Conservation (phyloP, 35 echinoderm and acorn worm species). For the Apostichopus japonicus region DNA sequence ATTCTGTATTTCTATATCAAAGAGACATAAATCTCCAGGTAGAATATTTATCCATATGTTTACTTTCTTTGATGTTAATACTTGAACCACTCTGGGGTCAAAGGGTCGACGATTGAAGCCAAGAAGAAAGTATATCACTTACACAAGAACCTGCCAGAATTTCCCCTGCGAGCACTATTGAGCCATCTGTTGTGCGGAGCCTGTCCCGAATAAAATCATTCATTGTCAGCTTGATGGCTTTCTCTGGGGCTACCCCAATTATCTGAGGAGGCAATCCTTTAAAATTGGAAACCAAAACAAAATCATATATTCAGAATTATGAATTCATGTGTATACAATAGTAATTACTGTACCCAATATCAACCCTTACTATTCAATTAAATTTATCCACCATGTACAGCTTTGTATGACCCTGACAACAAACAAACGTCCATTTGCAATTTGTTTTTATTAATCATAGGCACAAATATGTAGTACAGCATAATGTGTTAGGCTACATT, state of each 20-base stretch:
- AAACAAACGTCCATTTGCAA: not conserved
- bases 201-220: conserved; percentile 91
- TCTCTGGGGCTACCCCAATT: conserved; percentile 96
- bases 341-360: too few relatives aligned
- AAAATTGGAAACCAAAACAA: not conserved
- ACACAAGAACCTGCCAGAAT: conserved; percentile 82
- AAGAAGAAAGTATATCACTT: not conserved
- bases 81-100: too few relatives aligned
- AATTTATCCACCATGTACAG: not conserved
- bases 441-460: not conserved
- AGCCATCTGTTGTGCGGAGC: conserved; percentile 73
- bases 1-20: too few relatives aligned
- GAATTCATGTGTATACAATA: too few relatives aligned
- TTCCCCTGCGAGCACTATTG: conserved; percentile 67
- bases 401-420: not conserved
- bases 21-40: too few relatives aligned
- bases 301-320: not conserved
- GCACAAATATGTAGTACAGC: too few relatives aligned
- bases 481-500: too few relatives aligned
- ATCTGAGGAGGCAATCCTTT: conserved; percentile 94
- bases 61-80: too few relatives aligned
- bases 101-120: too few relatives aligned
- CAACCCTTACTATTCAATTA: not conserved
- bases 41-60: too few relatives aligned
- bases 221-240: conserved; percentile 98